phyloP scores from a whole-genome alignment of 2,113 vertebrate species.

The Coracopsis vasa region DNA sequence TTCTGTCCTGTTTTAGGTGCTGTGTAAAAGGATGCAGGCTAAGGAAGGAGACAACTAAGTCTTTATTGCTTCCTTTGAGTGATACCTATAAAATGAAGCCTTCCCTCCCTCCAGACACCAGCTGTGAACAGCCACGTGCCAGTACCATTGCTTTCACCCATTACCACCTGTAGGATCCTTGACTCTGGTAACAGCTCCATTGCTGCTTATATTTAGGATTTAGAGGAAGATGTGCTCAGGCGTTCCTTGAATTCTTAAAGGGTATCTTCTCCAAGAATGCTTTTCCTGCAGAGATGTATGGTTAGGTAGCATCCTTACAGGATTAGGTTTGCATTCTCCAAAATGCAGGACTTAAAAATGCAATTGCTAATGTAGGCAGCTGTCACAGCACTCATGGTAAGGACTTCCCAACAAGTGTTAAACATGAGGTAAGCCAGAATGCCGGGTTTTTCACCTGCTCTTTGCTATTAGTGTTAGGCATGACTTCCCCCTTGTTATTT shows the following conservation, averaged over 20 bases:
- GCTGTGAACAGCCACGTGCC: background rate
- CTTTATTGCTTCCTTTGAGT: background rate
- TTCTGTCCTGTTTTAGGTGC: background rate
- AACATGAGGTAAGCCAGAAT: background rate
- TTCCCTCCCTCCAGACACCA: accelerated
- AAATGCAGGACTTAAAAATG: background rate
- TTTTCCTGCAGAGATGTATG: background rate
- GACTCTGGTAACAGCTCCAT: background rate
- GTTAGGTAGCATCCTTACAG: background rate
- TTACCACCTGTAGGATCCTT: background rate
- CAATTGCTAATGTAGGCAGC: background rate
- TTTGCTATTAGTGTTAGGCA: background rate
- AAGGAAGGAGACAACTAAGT: background rate
- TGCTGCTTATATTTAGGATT: background rate
- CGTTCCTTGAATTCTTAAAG: background rate
- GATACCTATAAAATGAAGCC: background rate
- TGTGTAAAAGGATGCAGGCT: background rate
- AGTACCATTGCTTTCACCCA: background rate
- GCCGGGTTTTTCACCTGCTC: background rate
- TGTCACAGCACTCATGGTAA: background rate
- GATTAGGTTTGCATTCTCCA: background rate
- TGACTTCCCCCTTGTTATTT: background rate
- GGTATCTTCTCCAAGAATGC: background rate
- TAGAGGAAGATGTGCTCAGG: background rate
- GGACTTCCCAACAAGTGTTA: background rate